These are phyloP conservation scores for Crambe crambe DNA, from an alignment of 37 sponge, comb jelly and placozoan genomes.

Conservation along the genomic window DNA sequence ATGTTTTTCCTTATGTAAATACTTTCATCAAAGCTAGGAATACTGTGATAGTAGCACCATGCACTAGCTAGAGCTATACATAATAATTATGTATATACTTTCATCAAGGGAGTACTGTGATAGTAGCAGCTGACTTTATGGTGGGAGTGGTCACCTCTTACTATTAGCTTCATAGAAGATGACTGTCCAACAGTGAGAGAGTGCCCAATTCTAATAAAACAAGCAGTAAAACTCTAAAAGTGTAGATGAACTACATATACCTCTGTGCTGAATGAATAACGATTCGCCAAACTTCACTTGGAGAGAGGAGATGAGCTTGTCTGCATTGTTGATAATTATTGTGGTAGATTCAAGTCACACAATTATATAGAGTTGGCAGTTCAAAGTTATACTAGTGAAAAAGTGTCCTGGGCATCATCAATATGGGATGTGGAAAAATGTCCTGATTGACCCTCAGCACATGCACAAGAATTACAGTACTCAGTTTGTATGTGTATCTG, in stretches of 20 bases:
- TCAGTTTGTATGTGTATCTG: too few species aligned
- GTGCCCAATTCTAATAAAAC: slow-evolving; percentile 22
- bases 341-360: too few species aligned
- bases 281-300: slow-evolving; percentile 35
- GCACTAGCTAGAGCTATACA: too few species aligned
- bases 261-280: slow-evolving; percentile 38
- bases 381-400: too few species aligned
- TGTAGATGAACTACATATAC: not conserved
- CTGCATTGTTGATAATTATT: not conserved
- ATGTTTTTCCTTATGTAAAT: too few species aligned
- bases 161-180: slow-evolving; percentile 20
- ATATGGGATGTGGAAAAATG: too few species aligned
- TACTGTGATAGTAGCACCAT: too few species aligned
- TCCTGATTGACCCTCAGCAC: too few species aligned
- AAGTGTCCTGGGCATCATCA: too few species aligned
- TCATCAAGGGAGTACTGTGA: slow-evolving; percentile 11
- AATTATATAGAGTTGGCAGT: too few species aligned
- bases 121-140: slow-evolving; percentile 34
- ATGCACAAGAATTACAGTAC: too few species aligned
- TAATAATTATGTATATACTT: not conserved
- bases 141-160: slow-evolving; percentile 20
- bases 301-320: slow-evolving; percentile 12
- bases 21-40: too few species aligned
- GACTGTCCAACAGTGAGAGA: slow-evolving; percentile 28
- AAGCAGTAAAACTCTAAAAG: not conserved